Evolutionary conservation across 2,888 invertebrate genomes (phyloP).

Genomic region (Caenorhabditis sp.): DNA sequence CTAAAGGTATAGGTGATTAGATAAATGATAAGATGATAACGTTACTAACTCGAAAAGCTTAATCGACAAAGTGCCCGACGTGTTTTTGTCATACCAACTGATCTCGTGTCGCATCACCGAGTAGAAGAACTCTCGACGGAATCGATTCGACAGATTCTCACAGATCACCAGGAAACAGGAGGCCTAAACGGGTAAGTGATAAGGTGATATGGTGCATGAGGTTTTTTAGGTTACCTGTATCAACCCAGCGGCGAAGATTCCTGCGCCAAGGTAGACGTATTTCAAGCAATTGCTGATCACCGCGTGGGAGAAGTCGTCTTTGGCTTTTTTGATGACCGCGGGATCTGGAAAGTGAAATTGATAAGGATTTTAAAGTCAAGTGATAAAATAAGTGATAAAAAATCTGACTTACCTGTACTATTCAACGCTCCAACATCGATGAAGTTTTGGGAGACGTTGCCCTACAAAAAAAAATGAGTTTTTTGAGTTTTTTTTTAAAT

Average conservation of each 20-base stretch:
- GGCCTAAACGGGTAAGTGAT: conserved; percentile 78
- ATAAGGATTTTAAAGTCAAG: too few relatives aligned
- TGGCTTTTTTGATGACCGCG: conserved; percentile 26
- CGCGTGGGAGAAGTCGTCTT: conserved; percentile 62
- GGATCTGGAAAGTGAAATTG: too few relatives aligned
- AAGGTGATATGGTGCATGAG: too few relatives aligned
- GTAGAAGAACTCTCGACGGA: conserved; percentile 84
- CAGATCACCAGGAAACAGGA: conserved; percentile 84
- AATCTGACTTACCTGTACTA: conserved; percentile 19
- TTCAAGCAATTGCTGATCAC: conserved; percentile 72
- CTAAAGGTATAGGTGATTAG: conserved; percentile 52
- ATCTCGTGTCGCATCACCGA: conserved; percentile 84
- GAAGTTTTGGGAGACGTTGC: conserved; percentile 73
- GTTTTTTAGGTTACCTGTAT: conserved; percentile 64
- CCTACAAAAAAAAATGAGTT: conserved; percentile 52
- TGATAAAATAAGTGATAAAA: too few relatives aligned
- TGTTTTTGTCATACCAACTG: conserved; percentile 84
- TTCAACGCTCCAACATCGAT: conserved; percentile 60
- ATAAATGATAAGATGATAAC: neutral
- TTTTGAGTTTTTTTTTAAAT: conserved; percentile 19
- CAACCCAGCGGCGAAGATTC: conserved; percentile 70
- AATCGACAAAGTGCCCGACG: conserved; percentile 85
- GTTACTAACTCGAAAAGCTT: conserved; percentile 85
- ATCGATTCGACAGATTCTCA: conserved; percentile 84
- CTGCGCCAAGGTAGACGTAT: conserved; percentile 72